These are phyloP conservation scores for Chionomys nivalis DNA, from an alignment of 2,113 vertebrate species.

Conservation along the genomic window DNA sequence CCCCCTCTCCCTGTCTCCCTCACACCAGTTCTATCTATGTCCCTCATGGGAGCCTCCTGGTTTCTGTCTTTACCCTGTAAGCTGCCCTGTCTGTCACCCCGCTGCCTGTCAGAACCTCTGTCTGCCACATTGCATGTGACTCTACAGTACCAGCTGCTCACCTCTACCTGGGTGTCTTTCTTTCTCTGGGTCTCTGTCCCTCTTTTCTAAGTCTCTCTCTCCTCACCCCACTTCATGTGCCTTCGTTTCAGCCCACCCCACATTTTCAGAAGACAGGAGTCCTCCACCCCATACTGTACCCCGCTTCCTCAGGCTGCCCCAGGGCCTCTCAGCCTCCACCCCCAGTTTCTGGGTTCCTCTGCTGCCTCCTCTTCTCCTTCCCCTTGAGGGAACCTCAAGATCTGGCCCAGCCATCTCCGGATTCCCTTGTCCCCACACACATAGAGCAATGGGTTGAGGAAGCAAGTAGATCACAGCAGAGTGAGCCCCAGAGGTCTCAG, in stretches of 20 bases:
- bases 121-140: fast-evolving
- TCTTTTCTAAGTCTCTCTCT: not conserved
- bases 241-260: not conserved
- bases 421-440: not conserved
- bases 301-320: fast-evolving
- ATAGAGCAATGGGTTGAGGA: not conserved
- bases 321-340: not conserved
- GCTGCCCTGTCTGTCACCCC: not conserved
- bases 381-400: not conserved
- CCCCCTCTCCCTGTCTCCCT: not conserved
- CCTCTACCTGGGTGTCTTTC: not conserved
- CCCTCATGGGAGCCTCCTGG: not conserved
- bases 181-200: not conserved
- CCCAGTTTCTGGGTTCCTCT: fast-evolving
- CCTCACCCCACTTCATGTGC: too few species aligned
- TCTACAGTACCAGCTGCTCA: too few species aligned
- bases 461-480: not conserved
- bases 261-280: not conserved
- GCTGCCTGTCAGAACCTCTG: not conserved
- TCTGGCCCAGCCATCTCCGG: fast-evolving
- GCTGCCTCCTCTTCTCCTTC: not conserved
- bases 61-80: not conserved
- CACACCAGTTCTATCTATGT: fast-evolving
- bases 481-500: not conserved
- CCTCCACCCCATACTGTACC: not conserved